These are phyloP conservation scores for Neotoxoptera formosana DNA, from an alignment of 1,140 invertebrate species.

Conservation along the genomic window DNA sequence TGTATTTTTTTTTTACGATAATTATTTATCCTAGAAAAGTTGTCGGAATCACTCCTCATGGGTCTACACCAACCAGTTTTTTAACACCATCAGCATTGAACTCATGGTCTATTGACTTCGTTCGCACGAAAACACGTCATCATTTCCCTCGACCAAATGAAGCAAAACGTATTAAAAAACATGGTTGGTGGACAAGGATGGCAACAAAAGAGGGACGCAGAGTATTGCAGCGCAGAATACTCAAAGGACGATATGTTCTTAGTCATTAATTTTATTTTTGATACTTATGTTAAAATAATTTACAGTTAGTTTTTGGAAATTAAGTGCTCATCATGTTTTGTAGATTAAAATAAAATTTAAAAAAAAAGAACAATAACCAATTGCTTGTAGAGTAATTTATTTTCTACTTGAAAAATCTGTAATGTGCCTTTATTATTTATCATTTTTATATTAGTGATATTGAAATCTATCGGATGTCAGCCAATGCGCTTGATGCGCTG, in stretches of 20 bases:
- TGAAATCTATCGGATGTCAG: constrained; percentile 27
- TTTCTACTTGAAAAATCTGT: neutral
- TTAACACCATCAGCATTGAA: constrained; percentile 12
- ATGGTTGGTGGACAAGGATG: constrained; percentile 75
- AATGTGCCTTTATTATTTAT: neutral
- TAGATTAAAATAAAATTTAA: neutral
- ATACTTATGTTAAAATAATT: neutral
- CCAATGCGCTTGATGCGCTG: neutral
- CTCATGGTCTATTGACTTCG: constrained; percentile 58
- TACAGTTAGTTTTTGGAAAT: neutral
- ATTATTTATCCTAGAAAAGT: constrained; percentile 39
- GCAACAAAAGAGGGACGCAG: constrained; percentile 72
- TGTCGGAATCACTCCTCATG: neutral
- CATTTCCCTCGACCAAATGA: constrained; percentile 79
- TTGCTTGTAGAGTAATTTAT: neutral
- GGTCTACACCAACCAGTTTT: neutral
- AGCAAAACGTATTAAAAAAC: constrained; percentile 71
- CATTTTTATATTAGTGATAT: constrained; percentile 50
- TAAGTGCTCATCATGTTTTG: neutral
- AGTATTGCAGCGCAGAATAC: constrained; percentile 76
- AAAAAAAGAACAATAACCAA: neutral
- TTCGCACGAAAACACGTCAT: constrained; percentile 68
- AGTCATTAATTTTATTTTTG: constrained; percentile 69
- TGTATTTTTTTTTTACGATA: neutral
- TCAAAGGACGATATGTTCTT: constrained; percentile 75